A percentile compares a stretch with the other conserved stretches of the same genome.
Conservation (phyloP, 2,888 invertebrate genomes). For the Griposia aprilina region DNA sequence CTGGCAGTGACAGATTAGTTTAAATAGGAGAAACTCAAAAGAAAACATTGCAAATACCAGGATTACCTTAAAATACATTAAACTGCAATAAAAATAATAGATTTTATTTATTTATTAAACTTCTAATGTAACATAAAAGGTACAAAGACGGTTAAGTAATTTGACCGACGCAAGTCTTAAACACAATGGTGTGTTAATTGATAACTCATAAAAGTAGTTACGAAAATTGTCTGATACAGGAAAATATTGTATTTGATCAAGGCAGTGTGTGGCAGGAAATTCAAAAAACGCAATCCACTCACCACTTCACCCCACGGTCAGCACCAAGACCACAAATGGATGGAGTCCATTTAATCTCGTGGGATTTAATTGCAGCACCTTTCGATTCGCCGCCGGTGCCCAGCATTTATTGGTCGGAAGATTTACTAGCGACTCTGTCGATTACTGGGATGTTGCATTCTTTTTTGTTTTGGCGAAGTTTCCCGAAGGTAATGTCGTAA, state of each 20-base stretch:
- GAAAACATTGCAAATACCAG: too few relatives aligned
- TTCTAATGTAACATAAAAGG: too few relatives aligned
- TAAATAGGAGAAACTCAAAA: too few relatives aligned
- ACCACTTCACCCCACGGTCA: conserved; percentile 68
- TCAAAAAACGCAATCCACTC: conserved; percentile 25
- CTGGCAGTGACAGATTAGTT: too few relatives aligned
- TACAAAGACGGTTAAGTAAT: too few relatives aligned
- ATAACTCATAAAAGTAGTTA: too few relatives aligned
- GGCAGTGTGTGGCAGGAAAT: neutral
- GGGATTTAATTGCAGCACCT: conserved; percentile 88
- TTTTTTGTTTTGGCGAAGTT: conserved; percentile 53
- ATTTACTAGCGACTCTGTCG: conserved; percentile 79
- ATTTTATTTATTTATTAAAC: too few relatives aligned
- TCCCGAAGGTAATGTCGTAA: conserved; percentile 50
- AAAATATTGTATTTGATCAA: neutral
- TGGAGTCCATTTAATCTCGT: conserved; percentile 87
- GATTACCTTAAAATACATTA: too few relatives aligned
- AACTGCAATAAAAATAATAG: too few relatives aligned
- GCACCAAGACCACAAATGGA: conserved; percentile 84
- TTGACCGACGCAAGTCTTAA: too few relatives aligned
- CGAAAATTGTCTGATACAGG: neutral
- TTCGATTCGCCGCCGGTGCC: conserved; percentile 79
- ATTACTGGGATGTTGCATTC: conserved; percentile 65
- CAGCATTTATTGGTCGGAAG: conserved; percentile 84
- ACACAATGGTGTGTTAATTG: too few relatives aligned